Evolutionary conservation across 2,888 invertebrate species (phyloP).

Genomic region (Drosophila monieri): DNA sequence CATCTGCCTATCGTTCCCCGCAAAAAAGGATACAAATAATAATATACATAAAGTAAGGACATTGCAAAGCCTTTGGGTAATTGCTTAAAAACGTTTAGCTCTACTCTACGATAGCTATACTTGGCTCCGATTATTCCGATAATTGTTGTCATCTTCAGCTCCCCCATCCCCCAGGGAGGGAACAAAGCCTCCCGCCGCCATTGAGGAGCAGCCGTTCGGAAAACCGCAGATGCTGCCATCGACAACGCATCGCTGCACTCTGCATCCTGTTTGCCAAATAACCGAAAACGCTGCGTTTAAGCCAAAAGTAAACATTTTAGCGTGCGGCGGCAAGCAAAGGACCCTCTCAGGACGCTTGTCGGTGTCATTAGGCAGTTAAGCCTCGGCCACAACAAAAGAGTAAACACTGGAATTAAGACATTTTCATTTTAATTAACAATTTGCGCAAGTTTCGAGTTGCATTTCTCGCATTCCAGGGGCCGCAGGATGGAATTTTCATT

Average conservation of each 20-base stretch:
- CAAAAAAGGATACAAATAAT: too few relatives aligned
- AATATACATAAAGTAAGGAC: too few relatives aligned
- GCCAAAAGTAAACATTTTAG: constrained; percentile 70
- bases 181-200: neutral
- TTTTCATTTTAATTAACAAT: constrained; percentile 18
- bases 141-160: neutral
- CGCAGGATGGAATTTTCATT: neutral
- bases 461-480: neutral
- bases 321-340: constrained; percentile 23
- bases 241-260: constrained; percentile 41
- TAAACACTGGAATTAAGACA: constrained; percentile 5
- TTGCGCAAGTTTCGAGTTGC: constrained; percentile 1
- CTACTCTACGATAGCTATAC: neutral
- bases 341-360: constrained; percentile 9
- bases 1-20: too few relatives aligned
- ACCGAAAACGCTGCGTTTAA: constrained; percentile 56
- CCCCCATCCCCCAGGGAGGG: neutral
- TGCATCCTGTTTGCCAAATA: constrained; percentile 39
- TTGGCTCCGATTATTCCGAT: neutral
- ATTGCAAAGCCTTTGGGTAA: neutral
- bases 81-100: neutral
- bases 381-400: constrained; percentile 4
- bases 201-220: neutral
- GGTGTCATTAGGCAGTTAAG: constrained; percentile 9
- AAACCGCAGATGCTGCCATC: constrained; percentile 54